Base-by-base conservation (phyloP, 2,113 vertebrate genomes). In the Ginglymostoma cirratum region DNA sequence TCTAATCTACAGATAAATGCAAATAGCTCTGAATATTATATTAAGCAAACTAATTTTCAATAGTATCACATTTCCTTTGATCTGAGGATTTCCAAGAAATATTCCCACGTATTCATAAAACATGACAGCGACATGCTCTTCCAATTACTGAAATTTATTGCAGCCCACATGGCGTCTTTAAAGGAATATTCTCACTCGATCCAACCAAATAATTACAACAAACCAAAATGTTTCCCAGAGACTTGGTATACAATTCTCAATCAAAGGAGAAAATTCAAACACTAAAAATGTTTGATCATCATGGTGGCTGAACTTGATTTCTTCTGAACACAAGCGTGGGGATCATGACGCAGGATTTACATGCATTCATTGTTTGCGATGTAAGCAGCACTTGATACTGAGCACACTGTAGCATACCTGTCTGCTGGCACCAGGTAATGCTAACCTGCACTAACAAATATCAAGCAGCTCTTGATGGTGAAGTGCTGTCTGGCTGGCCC, bases 111-210 rank as follows among this genome's bases (percentile, higher is more conserved):
- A 94, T 38, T 70, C 38, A 94, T 94, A 94, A 70, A 94, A 70
- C 66, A 92, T 65, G 61, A 21, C 65, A 70, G 21, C 93, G 38
- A 94, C 67, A 45, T 94, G 66, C 65, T 70, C 93, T 70, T 94
- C 69, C 7, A 70, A 94, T 93, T 93, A 93, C 34, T 94, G 65
- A 42, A 21, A 94, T 67, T n/a, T 94, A 94, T 94, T 94, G 42
- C 23, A 67, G 65, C 42, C n/a, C 93, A 70, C 38, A 61, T 42
- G 21, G 23, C 70, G 21, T 70, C 67, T 70, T 70, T 21, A 70
- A 70, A 69, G 65, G 42, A 94, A 70, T 27, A 94, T 70, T n/a
- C 17, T 15, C 27, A 67, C 27, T 94, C 45, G 65, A 70, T 67
- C 30, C 30, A 69, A 94, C 6, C 19, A 23, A 94, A 94, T 45